Percentiles rank a stretch among this genome's conserved stretches.
These are phyloP conservation scores for Tauraco hartlaubi DNA, from an alignment of 2,797 vertebrate genomes.

Conservation along the genomic window DNA sequence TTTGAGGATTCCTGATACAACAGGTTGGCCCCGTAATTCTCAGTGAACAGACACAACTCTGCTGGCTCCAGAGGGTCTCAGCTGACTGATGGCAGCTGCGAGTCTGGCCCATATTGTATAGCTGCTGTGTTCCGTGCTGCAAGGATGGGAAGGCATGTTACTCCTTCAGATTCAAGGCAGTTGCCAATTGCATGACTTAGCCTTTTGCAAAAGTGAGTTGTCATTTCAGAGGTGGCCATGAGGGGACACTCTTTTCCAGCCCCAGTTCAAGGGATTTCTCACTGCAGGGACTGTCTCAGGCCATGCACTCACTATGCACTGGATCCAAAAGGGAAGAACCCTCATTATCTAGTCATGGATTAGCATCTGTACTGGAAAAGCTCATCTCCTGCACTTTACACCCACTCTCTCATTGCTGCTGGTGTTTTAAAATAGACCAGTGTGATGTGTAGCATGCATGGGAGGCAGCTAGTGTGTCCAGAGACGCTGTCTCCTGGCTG, in stretches of 20 bases:
- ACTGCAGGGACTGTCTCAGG: neutral
- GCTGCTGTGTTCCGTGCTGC: neutral
- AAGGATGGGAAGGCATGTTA: neutral
- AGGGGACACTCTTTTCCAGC: neutral
- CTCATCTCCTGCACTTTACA: neutral
- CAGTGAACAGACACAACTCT: neutral
- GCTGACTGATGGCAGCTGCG: neutral
- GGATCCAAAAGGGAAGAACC: neutral
- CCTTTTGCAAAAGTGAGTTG: neutral
- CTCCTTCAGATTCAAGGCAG: neutral
- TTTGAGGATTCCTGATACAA: neutral
- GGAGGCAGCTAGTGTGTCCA: neutral
- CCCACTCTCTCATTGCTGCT: neutral
- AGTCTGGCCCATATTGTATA: neutral
- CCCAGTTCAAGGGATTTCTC: neutral
- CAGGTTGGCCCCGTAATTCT: neutral
- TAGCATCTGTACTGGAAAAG: neutral
- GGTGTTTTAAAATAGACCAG: neutral
- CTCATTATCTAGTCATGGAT: neutral
- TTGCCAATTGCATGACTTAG: neutral
- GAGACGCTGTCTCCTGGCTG: neutral
- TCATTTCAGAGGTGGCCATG: neutral
- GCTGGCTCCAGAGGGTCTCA: neutral
- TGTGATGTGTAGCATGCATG: accelerated
- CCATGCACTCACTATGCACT: neutral